phyloP scores from a whole-genome alignment of 2,113 vertebrate species.

The Rhineura floridana region DNA sequence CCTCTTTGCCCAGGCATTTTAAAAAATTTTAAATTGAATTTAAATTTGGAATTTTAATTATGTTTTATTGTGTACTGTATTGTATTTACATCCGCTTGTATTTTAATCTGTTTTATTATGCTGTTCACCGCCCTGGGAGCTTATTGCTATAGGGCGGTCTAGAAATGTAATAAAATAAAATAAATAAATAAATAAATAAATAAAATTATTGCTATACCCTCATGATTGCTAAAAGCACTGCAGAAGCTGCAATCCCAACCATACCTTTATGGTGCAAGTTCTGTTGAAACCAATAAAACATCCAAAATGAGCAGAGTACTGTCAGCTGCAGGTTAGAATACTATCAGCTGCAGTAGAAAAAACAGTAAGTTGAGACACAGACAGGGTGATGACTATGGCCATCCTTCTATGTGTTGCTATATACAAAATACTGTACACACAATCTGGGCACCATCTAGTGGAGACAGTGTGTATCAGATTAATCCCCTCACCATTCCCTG shows the following conservation, averaged over 20 bases:
- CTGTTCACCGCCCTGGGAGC: too few species aligned
- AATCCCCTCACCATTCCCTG: not conserved
- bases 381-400: too few species aligned
- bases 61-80: too few species aligned
- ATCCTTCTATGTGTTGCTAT: not conserved
- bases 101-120: too few species aligned
- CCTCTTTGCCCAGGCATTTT: too few species aligned
- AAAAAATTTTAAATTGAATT: too few species aligned
- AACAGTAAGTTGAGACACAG: not conserved
- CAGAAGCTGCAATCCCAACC: not conserved
- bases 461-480: not conserved
- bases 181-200: too few species aligned
- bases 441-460: conserved; percentile 24
- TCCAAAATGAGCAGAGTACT: not conserved
- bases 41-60: too few species aligned
- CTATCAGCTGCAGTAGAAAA: not conserved
- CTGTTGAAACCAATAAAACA: not conserved
- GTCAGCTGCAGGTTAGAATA: not conserved
- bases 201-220: not conserved
- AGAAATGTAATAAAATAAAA: too few species aligned
- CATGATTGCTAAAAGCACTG: not conserved
- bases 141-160: too few species aligned
- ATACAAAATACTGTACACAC: not conserved
- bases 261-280: not conserved
- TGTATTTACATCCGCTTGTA: too few species aligned